Conservation (phyloP, 2,888 invertebrate genomes). For the Tiphia femorata region DNA sequence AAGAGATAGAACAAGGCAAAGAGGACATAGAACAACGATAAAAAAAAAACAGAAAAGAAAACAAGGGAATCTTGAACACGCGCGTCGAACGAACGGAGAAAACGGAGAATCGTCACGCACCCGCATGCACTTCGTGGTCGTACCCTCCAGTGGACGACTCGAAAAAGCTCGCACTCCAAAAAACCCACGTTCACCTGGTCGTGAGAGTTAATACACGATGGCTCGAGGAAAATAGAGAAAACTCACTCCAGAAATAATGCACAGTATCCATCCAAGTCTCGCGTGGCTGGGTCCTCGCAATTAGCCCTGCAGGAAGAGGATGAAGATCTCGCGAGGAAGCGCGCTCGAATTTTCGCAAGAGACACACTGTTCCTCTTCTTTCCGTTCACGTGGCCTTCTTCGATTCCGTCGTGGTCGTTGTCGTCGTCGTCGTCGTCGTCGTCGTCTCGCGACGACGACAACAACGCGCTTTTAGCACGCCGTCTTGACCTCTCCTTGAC, state of each 20-base stretch:
- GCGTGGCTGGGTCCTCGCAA: conserved; percentile 39
- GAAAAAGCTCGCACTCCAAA: too few relatives aligned
- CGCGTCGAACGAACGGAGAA: conserved; percentile 2
- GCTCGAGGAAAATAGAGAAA: conserved; percentile 39
- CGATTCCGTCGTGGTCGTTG: conserved; percentile 16
- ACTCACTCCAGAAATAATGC: conserved; percentile 69
- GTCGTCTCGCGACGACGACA: conserved; percentile 29
- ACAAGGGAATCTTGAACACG: not conserved
- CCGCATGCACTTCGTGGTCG: not conserved
- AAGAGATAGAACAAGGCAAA: not conserved
- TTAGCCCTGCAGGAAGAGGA: conserved; percentile 18
- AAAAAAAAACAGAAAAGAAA: not conserved
- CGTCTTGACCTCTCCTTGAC: too few relatives aligned
- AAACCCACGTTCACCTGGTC: too few relatives aligned
- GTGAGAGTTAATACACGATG: too few relatives aligned
- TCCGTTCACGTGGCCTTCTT: conserved; percentile 16
- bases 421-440: conserved; percentile 19
- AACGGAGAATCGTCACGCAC: not conserved
- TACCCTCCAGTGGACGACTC: too few relatives aligned
- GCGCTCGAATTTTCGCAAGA: conserved; percentile 14
- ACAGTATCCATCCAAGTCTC: conserved; percentile 68
- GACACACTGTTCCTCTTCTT: conserved; percentile 24
- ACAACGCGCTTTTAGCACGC: too few relatives aligned
- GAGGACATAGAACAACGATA: not conserved
- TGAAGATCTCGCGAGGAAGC: conserved; percentile 17